Evolutionary conservation across 2,797 vertebrate genomes (phyloP).

Genomic region (Gallirallus australis): DNA sequence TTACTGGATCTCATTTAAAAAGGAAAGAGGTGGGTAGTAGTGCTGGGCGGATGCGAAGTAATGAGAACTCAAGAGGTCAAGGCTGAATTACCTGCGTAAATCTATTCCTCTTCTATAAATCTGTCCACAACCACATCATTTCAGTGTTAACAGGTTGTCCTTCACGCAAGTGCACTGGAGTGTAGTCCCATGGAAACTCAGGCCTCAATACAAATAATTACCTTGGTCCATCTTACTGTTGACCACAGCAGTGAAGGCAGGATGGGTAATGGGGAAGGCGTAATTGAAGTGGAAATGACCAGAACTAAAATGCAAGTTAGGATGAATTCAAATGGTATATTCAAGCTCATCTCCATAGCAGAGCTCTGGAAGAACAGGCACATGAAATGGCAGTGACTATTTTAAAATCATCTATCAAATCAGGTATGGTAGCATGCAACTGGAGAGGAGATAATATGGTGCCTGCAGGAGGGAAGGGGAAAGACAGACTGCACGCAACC

Average conservation of each 20-base stretch:
- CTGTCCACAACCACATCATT: neutral
- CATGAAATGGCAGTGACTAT: neutral
- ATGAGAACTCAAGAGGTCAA: conserved; percentile 45
- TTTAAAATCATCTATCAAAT: conserved; percentile 25
- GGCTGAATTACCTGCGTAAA: conserved; percentile 26
- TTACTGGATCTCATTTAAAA: conserved; percentile 49
- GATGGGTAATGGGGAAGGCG: neutral
- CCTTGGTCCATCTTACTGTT: conserved; percentile 40
- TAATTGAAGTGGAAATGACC: conserved; percentile 50
- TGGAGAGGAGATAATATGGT: neutral
- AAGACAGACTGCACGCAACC: neutral
- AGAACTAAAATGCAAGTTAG: conserved; percentile 21
- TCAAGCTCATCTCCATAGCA: conserved; percentile 16
- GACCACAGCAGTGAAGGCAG: neutral
- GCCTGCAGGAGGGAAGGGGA: neutral
- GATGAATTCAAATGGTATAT: conserved; percentile 5
- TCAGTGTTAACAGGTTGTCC: conserved; percentile 9
- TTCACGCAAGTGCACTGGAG: neutral
- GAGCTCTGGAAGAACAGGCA: conserved; percentile 14
- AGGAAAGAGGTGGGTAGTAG: conserved; percentile 19
- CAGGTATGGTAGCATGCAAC: neutral
- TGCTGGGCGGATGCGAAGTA: neutral
- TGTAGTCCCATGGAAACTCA: neutral
- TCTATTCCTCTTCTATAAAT: neutral
- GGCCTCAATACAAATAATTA: conserved; percentile 54